These are phyloP conservation scores for Prinia subflava DNA, from an alignment of 2,113 vertebrate species.

Conservation along the genomic window DNA sequence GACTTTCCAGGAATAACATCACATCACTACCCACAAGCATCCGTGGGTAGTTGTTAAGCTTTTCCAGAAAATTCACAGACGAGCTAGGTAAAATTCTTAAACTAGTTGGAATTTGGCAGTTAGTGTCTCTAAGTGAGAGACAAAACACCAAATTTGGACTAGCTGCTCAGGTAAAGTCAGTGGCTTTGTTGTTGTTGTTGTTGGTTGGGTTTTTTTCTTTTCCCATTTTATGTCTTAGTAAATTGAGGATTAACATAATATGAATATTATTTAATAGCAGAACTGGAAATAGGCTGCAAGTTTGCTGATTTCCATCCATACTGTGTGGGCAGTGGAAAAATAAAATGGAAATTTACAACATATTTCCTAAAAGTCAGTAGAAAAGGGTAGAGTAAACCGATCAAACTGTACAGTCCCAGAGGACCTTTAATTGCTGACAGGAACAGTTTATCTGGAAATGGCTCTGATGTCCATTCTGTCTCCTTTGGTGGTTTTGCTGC, in stretches of 20 bases:
- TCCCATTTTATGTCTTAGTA: not conserved
- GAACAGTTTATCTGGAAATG: not conserved
- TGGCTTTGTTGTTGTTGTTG: no score
- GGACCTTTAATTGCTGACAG: not conserved
- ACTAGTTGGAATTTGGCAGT: not conserved
- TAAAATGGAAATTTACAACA: not conserved
- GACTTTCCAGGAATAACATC: not conserved
- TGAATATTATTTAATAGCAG: not conserved
- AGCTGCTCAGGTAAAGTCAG: not conserved
- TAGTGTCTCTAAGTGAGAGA: not conserved
- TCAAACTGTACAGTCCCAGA: not conserved
- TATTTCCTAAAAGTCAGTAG: not conserved
- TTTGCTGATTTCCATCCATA: not conserved
- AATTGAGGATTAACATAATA: not conserved
- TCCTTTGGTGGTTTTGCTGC: not conserved
- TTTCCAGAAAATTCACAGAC: not conserved
- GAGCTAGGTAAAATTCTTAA: not conserved
- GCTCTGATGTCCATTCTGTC: not conserved
- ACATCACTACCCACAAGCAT: not conserved
- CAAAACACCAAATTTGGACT: not conserved
- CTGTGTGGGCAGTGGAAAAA: not conserved
- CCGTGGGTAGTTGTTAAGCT: not conserved
- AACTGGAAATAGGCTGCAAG: not conserved
- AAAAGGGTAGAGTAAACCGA: not conserved
- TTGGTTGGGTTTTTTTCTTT: not conserved